Evolutionary conservation across 1,140 invertebrate species (phyloP).

Genomic region (Drepana arcuata): DNA sequence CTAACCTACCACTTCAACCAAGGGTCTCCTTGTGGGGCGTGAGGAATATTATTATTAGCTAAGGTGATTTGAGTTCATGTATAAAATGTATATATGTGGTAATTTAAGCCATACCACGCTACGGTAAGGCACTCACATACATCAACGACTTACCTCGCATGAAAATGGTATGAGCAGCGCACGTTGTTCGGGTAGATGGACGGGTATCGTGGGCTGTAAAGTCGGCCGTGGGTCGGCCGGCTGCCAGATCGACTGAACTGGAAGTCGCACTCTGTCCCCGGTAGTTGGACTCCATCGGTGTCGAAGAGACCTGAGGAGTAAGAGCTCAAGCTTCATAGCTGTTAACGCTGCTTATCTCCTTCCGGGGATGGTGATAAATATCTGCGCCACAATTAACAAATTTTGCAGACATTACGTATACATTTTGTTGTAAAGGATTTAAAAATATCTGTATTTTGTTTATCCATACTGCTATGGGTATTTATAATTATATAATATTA

Average conservation of each 20-base stretch:
- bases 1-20: no score
- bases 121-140: background rate
- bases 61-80: background rate
- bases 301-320: conserved; percentile 79
- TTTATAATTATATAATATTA: no score
- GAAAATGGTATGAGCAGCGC: conserved; percentile 85
- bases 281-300: conserved; percentile 78
- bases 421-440: no score
- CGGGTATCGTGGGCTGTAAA: conserved; percentile 89
- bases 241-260: conserved; percentile 81
- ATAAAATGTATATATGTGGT: background rate
- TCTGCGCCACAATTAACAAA: no score
- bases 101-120: background rate
- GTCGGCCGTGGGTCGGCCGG: conserved; percentile 78
- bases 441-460: no score
- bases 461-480: no score
- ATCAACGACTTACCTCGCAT: conserved; percentile 74
- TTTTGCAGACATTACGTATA: no score
- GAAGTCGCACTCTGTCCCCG: conserved; percentile 83
- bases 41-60: background rate
- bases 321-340: no score
- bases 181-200: conserved; percentile 87
- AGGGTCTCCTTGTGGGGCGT: background rate
- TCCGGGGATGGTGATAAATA: no score
- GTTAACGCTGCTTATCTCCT: no score